Evolutionary conservation across 2,888 invertebrate species (phyloP), one percentile per base, ranked within the genome.

Genomic region (Cheilosia urbana): DNA sequence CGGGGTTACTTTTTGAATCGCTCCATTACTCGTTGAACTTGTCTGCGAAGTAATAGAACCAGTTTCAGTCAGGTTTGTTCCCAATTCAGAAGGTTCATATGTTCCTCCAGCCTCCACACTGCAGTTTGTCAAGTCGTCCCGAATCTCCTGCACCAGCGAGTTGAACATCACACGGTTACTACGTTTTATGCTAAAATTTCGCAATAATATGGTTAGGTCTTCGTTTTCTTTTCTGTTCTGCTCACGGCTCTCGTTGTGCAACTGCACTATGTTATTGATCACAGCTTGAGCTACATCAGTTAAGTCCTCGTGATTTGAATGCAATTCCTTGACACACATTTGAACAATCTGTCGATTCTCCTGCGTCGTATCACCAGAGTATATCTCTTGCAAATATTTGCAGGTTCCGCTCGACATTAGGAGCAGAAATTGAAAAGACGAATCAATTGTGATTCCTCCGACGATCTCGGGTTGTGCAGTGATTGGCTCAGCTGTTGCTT

Each of bases 391-490:
- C 53, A 97, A 93, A 2, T 96, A 95, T 92, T 96, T 96, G 91
- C 97, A 97, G 0, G 98, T 93, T 0, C 97, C 97, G 60, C 96
- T 95, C 6, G 97, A 97, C 94, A 98, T 96, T 24, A 98, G 93
- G 3, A 98, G 93, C 13, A 98, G 93, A 92, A 98, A 98, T 58
- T 87, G 87, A 87, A 88, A 96, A 4, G 95, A 95, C 34, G 96
- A 95, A 89, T 97, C 97, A 5, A 98, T 92, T 4, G 93, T 92
- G 57, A 97, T 96, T 0, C 97, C 96, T 0, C 96, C 97, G 88
- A 95, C 95, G 87, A 97, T 95, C 91, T 97, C 97, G 0, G 98
- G 97, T 63, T 96, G 95, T 0, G 97, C 95, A 19, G 96, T 95
- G 1, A 98, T 95, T 0, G 98, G 98, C 89, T 97, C 97, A 5